Evolutionary conservation across 2,888 invertebrate genomes (phyloP), one percentile per base, ranked within the genome.

Genomic region (Erynnis tages): DNA sequence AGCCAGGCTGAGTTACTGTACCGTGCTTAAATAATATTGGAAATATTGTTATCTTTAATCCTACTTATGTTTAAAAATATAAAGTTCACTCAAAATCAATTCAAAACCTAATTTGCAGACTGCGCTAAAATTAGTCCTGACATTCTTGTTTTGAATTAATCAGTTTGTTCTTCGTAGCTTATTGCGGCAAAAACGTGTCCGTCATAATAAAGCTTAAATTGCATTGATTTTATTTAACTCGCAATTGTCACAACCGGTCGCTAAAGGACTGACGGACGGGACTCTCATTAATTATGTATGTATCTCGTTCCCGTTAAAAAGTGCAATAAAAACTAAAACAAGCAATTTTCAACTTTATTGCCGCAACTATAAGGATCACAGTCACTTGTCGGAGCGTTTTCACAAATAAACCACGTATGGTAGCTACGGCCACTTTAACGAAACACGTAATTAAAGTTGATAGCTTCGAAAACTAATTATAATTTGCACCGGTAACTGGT

Each of bases 401-500:
- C 19, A 48, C 38, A 48, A 46, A 35, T 29, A 30, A 29, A 13
- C 14, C 37, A 48, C 27, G n/a, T 47, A 37, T 6, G 37, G 19
- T n/a, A 14, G 38, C 45, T 21, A 25, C 16, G 19, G 17, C 7
- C 17, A 46, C 46, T 48, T 21, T 21, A 30, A 25, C 29, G 38
- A 38, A 48, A 48, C 38, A 48, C 27, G 35, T 48, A 48, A 48
- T 48, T 48, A 48, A 38, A 38, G 38, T 48, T 48, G 47, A 38
- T 38, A 48, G 37, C 38, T 38, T 29, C 19, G 35, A 38, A 48
- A 38, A 48, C 38, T 38, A 38, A 48, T 38, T 38, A 48, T 38
- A 35, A 35, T 38, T 38, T 29, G 8, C 8, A 30, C 37, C 5
- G 13, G 16, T 6, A 34, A 23, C 17, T 45, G n/a, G 34, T 5